Conservation (phyloP, 2,888 invertebrate species). For the Callyntrura sp. region DNA sequence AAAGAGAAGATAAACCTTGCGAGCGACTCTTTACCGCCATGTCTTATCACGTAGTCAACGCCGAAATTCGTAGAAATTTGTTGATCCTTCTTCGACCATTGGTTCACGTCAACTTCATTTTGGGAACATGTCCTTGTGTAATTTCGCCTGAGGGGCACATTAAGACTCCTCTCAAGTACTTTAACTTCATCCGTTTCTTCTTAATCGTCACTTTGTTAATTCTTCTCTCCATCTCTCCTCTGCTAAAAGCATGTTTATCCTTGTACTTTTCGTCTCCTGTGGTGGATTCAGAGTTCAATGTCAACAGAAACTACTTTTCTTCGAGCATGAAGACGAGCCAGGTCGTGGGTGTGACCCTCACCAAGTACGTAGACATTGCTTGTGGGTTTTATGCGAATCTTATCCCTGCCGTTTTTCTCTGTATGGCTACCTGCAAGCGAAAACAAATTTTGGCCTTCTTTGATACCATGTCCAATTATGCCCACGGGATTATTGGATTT, state of each 20-base stretch:
- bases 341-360: neutral
- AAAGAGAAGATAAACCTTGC: too few species aligned
- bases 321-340: neutral
- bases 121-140: constrained; percentile 61
- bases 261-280: neutral
- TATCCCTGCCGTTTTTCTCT: constrained; percentile 58
- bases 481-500: constrained; percentile 29
- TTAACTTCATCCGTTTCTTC: constrained; percentile 60
- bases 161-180: constrained; percentile 50
- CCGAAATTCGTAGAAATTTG: constrained; percentile 34
- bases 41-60: constrained; percentile 30
- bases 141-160: constrained; percentile 46
- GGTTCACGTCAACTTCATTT: constrained; percentile 53
- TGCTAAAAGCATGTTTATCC: neutral
- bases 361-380: constrained; percentile 54
- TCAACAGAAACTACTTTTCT: neutral
- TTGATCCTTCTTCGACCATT: constrained; percentile 52
- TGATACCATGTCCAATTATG: constrained; percentile 44
- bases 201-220: constrained; percentile 14
- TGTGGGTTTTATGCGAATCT: constrained; percentile 71
- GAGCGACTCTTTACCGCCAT: neutral
- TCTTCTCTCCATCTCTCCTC: constrained; percentile 27
- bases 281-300: neutral
- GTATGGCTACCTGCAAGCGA: constrained; percentile 53
- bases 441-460: constrained; percentile 55